Evolutionary conservation across 1,140 invertebrate species (phyloP), one percentile per base, ranked within the genome.

Genomic region (Manduca sexta): DNA sequence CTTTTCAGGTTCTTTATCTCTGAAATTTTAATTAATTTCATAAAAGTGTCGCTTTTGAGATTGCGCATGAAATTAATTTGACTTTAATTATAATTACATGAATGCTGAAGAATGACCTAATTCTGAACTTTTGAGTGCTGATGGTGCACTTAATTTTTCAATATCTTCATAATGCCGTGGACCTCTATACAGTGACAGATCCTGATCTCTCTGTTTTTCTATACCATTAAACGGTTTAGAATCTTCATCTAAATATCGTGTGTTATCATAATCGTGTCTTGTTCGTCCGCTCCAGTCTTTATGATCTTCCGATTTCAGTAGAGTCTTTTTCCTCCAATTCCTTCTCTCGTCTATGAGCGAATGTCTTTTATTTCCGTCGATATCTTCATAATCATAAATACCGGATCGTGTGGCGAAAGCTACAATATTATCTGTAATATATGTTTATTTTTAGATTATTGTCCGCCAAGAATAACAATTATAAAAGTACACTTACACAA

Each of bases 281-380:
- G 21, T 3, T 49, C 60, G 56, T 42, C 60, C 69, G 8, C 68
- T 67, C 60, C 60, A 78, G 11, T 73, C 64, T 48, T 68, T 76
- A 43, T 64, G 65, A 1, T 71, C 69, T 2, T 76, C 70, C 34
- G 70, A 56, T 56, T 76, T 73, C 41, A 70, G 37, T 14, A 78
- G 54, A 8, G 67, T 67, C 45, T 80, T 80, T 50, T 78, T 78
- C 48, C 78, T 71, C 76, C 76, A 82, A 44, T 75, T 74, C 33
- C 74, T 59, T 31, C 77, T 64, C 31, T 80, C 76, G 14, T 78
- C 70, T 21, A 61, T 43, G 4, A 74, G 45, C 1, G 68, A 63
- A 46, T 77, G 74, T 47, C 70, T 67, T 52, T 77, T 81, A 21
- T 56, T 68, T 26, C 45, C 55, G n/a, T 78, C 74, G 7, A 55